Evolutionary conservation across 2,797 vertebrate genomes (phyloP).

Genomic region (Tokudaia muenninki): DNA sequence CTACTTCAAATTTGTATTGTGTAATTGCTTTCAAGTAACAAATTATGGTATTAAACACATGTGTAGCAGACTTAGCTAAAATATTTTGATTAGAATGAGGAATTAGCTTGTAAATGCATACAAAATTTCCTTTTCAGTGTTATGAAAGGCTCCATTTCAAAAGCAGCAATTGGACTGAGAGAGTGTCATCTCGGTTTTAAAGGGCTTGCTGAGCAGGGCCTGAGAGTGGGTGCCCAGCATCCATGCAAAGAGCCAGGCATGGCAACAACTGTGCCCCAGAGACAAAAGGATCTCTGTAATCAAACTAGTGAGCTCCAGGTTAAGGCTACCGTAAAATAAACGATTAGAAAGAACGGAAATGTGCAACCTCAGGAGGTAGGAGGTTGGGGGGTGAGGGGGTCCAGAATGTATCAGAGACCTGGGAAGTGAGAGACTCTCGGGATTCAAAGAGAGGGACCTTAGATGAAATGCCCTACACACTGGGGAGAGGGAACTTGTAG

Average conservation of each 20-base stretch:
- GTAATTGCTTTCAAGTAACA: constrained; percentile 27
- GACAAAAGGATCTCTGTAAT: neutral
- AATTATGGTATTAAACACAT: neutral
- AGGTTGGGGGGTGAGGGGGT: no score
- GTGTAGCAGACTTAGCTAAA: neutral
- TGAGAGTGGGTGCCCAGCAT: neutral
- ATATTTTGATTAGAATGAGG: no score
- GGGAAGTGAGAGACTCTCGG: no score
- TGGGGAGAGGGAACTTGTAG: no score
- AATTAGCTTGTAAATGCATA: no score
- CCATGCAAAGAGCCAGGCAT: neutral
- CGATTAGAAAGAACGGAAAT: no score
- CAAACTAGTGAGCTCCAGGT: neutral
- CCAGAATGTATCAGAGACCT: no score
- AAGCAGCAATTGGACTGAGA: neutral
- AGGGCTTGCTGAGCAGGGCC: neutral
- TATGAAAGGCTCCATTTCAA: neutral
- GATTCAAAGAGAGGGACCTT: no score
- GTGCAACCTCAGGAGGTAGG: no score
- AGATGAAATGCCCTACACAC: no score
- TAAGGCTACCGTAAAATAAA: no score
- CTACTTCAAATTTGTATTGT: neutral
- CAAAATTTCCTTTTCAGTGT: neutral
- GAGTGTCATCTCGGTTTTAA: neutral
- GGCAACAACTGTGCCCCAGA: no score